These are phyloP conservation scores for Cephalophus harveyi DNA, from an alignment of 2,113 vertebrate genomes.

Conservation along the genomic window DNA sequence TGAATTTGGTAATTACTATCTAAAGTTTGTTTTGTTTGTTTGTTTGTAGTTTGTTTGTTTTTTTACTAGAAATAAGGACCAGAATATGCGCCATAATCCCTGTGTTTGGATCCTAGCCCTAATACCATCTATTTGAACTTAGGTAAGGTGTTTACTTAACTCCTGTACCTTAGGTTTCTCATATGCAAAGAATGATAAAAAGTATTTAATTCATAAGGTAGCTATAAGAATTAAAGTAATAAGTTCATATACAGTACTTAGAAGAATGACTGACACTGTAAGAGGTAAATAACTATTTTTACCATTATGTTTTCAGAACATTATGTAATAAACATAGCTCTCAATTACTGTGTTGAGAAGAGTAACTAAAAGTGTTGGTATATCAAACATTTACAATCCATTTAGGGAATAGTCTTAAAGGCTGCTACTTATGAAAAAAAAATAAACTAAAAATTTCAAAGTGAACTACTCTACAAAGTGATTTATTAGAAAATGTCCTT, in stretches of 20 bases:
- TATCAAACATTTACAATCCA: background rate
- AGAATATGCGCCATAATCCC: background rate
- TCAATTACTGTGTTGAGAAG: background rate
- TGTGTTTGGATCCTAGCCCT: background rate
- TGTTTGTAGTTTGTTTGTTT: background rate
- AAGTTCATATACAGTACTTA: background rate
- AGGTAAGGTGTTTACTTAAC: background rate
- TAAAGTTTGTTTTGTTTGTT: background rate
- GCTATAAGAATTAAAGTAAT: background rate
- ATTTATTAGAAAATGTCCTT: background rate
- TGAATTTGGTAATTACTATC: background rate
- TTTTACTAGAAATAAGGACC: background rate
- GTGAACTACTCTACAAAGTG: background rate
- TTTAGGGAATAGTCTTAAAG: background rate
- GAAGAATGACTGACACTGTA: background rate
- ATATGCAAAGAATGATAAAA: background rate
- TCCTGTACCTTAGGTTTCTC: background rate
- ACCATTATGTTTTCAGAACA: background rate
- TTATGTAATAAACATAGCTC: background rate
- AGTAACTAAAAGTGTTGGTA: background rate
- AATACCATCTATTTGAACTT: background rate
- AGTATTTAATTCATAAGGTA: background rate
- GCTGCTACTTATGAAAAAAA: background rate
- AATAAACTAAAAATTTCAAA: background rate
- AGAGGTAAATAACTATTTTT: background rate